Base-by-base conservation (phyloP, 2,797 vertebrate species). In the Halcyon badia region DNA sequence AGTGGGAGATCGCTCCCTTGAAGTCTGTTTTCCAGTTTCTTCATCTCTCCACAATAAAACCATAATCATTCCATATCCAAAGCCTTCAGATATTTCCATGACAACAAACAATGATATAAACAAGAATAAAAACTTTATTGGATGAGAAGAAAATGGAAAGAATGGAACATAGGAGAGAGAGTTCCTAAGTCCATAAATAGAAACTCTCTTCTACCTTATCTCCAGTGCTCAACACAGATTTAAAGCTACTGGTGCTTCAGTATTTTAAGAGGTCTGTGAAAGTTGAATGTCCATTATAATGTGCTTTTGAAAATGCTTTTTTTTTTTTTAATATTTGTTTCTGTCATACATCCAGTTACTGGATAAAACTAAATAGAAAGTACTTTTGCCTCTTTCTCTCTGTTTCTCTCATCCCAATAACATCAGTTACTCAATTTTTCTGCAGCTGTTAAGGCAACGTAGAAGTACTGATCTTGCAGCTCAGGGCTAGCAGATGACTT, bases 61-160 rank as follows among this genome's bases (percentile, higher is more conserved):
- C 44, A 51, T 39, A 83, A 90, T 56, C 48, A 78, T 37, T 80
- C 75, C 39, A 92, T 82, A 91, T 35, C 37, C 62, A 33, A 56
- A 87, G 14, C 66, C 95, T 65, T 93, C 95, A 80, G 66, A 56
- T 86, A 90, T 94, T 84, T 96, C 89, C 66, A 86, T 95, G 95
- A 93, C 85, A 93, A 94, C 92, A 95, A 89, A 70, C 52, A 77
- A 42, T 26, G 49, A 66, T 62, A 78, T 30, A 95, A 96, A 72
- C 11, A 94, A 46, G n/a, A 89, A 85, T 90, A 90, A 90, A 70
- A 90, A 90, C 76, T 87, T 95, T 22, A 87, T 25, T 61, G 76
- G 70, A 56, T 85, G 61, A 89, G 87, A 92, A 95, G 33, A 83
- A 78, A 68, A 83, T 58, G 7, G 71, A 90, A 65, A 91, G 69